A percentile compares a stretch with the other conserved stretches of the same genome.
phyloP scores from a whole-genome alignment of 2,888 invertebrate genomes.

The Synergus itoensis region DNA sequence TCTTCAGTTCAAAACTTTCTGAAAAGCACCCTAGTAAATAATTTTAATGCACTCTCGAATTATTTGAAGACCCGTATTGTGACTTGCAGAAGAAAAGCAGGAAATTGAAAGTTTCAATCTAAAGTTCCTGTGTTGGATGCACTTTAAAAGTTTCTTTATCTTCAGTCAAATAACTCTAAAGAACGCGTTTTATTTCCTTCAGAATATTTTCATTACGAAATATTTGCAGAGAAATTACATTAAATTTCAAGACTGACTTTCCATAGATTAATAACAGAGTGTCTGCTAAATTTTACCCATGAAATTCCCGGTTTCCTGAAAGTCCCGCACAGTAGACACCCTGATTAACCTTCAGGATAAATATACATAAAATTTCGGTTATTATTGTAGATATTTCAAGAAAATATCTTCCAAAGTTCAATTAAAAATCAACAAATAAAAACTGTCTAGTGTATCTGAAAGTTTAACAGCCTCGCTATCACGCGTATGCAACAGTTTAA shows the following conservation, averaged over 20 bases:
- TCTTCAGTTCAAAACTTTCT: not conserved
- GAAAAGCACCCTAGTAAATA: slow-evolving; percentile 10
- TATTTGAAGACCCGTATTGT: not conserved
- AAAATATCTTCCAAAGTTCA: too few species aligned
- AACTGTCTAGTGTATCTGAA: not conserved
- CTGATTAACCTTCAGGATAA: too few species aligned
- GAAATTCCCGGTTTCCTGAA: too few species aligned
- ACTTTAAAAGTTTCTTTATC: not conserved
- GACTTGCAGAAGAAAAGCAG: not conserved
- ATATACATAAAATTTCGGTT: too few species aligned
- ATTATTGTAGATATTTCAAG: too few species aligned
- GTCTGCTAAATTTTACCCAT: too few species aligned
- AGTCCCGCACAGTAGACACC: too few species aligned
- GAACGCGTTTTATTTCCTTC: too few species aligned
- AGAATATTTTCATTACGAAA: too few species aligned
- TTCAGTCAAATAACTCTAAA: not conserved
- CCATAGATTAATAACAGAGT: too few species aligned
- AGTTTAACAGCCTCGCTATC: not conserved
- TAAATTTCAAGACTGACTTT: too few species aligned
- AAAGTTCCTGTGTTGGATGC: not conserved
- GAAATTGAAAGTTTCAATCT: not conserved
- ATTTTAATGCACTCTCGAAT: not conserved
- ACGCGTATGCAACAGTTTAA: not conserved
- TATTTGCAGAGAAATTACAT: too few species aligned
- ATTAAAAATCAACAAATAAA: not conserved